phyloP scores from a whole-genome alignment of 2,797 vertebrate genomes.

The Leptoclinus maculatus region DNA sequence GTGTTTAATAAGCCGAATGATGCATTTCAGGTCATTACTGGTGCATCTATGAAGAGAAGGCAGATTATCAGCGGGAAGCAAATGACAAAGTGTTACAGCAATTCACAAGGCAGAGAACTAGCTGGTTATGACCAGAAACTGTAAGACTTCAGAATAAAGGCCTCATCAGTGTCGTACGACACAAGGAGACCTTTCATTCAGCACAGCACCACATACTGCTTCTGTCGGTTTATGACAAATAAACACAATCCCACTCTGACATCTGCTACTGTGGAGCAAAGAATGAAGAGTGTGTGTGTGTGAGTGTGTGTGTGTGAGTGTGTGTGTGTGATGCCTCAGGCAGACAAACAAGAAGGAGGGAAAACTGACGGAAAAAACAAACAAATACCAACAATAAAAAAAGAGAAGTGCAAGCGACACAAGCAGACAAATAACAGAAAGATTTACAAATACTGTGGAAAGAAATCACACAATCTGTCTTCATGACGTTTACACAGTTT shows the following conservation, averaged over 20 bases:
- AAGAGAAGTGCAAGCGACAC: background rate
- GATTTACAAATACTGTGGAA: slow-evolving; percentile 15
- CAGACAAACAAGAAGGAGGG: slow-evolving; percentile 9
- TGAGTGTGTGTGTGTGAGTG: background rate
- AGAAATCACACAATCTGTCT: background rate
- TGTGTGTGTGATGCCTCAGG: slow-evolving; percentile 22
- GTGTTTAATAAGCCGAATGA: slow-evolving; percentile 95
- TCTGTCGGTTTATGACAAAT: slow-evolving; percentile 24
- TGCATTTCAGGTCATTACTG: slow-evolving; percentile 95
- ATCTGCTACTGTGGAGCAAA: slow-evolving; percentile 28
- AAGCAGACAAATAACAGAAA: slow-evolving; percentile 5
- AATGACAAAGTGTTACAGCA: background rate
- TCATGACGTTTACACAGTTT: background rate
- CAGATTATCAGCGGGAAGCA: background rate
- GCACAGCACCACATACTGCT: background rate
- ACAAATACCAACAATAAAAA: slow-evolving; percentile 32
- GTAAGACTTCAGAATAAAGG: background rate
- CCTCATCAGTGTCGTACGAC: background rate
- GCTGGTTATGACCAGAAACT: background rate
- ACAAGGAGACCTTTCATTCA: background rate
- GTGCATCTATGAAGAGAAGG: slow-evolving; percentile 87
- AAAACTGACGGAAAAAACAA: background rate
- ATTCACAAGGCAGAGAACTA: background rate
- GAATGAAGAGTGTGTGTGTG: background rate
- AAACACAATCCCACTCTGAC: slow-evolving; percentile 13